A percentile compares a stretch with the other conserved stretches of the same genome.
phyloP scores from a whole-genome alignment of 1,140 invertebrate species.

The Saccostrea echinata region DNA sequence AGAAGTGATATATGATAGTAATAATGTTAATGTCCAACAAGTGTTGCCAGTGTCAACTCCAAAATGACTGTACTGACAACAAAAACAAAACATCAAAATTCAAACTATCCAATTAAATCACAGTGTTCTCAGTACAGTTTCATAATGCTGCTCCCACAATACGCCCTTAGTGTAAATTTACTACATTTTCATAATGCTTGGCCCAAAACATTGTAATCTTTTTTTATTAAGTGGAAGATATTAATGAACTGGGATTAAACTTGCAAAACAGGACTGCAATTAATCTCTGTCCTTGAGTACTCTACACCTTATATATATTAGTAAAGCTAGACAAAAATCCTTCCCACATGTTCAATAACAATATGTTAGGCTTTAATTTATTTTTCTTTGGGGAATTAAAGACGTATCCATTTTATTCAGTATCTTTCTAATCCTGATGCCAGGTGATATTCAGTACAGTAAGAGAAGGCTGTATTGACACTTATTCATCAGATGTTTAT shows the following conservation, averaged over 20 bases:
- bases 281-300: not conserved
- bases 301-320: not conserved
- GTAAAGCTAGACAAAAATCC: not conserved
- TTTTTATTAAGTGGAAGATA: not conserved
- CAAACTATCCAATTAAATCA: slow-evolving; percentile 9
- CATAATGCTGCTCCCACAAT: not conserved
- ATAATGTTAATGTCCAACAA: slow-evolving; percentile 29
- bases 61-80: slow-evolving; percentile 24
- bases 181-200: not conserved
- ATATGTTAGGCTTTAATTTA: not conserved
- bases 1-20: not conserved
- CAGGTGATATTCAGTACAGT: not conserved
- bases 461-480: not conserved
- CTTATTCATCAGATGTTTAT: slow-evolving; percentile 22
- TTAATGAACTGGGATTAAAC: slow-evolving; percentile 27
- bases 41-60: slow-evolving; percentile 16
- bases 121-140: slow-evolving; percentile 5
- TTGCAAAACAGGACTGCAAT: slow-evolving; percentile 4
- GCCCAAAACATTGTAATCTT: not conserved
- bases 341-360: not conserved
- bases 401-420: slow-evolving; percentile 4
- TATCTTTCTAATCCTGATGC: not conserved
- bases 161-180: not conserved
- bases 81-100: not conserved
- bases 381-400: not conserved